phyloP scores from a whole-genome alignment of 1,140 invertebrate species.

The Magallana angulata region DNA sequence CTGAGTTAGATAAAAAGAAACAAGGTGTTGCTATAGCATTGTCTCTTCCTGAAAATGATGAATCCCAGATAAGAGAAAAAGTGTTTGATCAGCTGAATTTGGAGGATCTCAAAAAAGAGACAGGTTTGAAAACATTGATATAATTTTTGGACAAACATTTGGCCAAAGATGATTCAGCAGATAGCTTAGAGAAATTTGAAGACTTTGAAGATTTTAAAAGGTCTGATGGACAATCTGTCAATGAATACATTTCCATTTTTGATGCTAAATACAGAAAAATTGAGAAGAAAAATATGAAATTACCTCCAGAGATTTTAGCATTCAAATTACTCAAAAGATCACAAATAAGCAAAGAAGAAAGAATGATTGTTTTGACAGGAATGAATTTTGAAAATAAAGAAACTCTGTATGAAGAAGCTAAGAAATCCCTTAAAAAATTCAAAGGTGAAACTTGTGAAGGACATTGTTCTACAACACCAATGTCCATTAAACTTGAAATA shows the following conservation, averaged over 20 bases:
- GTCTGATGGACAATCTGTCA: conserved; percentile 40
- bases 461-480: background rate
- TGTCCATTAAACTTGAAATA: background rate
- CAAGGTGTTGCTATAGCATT: conserved; percentile 55
- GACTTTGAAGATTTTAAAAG: conserved; percentile 61
- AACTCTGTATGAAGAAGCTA: conserved; percentile 56
- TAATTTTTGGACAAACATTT: conserved; percentile 54
- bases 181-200: conserved; percentile 57
- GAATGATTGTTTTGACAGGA: conserved; percentile 54
- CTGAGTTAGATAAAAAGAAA: conserved; percentile 54
- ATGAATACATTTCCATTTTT: conserved; percentile 50
- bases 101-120: conserved; percentile 51
- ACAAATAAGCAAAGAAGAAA: conserved; percentile 48
- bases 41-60: conserved; percentile 52
- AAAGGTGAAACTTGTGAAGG: conserved; percentile 30
- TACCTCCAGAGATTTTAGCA: conserved; percentile 50
- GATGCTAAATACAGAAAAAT: conserved; percentile 59
- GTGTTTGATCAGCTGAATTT: conserved; percentile 57
- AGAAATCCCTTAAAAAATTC: conserved; percentile 61
- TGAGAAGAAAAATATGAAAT: conserved; percentile 55
- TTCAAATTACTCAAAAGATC: conserved; percentile 48
- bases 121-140: conserved; percentile 54
- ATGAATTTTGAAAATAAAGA: conserved; percentile 51
- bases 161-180: conserved; percentile 50
- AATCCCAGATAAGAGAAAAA: conserved; percentile 51